phyloP scores from a whole-genome alignment of 2,113 vertebrate genomes.

The Climacteris rufus region DNA sequence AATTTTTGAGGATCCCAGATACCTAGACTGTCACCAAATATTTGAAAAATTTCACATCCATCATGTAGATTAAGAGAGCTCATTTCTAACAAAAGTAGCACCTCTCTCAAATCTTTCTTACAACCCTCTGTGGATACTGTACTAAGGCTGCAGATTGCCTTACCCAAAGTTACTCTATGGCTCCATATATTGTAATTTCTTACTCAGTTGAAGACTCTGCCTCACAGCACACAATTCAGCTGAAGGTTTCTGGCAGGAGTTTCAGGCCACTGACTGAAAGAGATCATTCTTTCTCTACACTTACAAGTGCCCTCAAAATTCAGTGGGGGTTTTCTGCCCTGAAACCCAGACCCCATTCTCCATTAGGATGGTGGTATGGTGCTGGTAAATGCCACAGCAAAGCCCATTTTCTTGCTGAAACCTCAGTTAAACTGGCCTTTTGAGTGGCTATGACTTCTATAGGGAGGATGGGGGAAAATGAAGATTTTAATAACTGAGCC shows the following conservation, averaged over 20 bases:
- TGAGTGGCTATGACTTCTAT: background rate
- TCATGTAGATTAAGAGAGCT: background rate
- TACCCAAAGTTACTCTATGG: background rate
- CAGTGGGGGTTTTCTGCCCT: background rate
- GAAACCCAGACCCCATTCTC: background rate
- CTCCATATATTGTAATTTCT: background rate
- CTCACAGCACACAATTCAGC: background rate
- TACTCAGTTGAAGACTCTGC: background rate
- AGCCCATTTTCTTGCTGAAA: background rate
- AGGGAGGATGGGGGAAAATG: background rate
- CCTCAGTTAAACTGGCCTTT: background rate
- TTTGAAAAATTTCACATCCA: background rate
- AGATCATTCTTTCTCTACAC: background rate
- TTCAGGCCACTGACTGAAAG: background rate
- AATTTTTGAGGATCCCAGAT: background rate
- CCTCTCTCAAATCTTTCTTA: background rate
- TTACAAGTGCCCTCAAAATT: background rate
- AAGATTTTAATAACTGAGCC: background rate
- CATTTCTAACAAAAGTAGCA: background rate
- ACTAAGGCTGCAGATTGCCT: background rate
- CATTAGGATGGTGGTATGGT: background rate
- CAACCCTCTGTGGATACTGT: fast-evolving
- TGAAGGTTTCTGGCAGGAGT: background rate
- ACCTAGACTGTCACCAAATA: background rate
- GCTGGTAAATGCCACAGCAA: background rate